phyloP scores from a whole-genome alignment of 2,113 vertebrate genomes.

The Mohoua ochrocephala region DNA sequence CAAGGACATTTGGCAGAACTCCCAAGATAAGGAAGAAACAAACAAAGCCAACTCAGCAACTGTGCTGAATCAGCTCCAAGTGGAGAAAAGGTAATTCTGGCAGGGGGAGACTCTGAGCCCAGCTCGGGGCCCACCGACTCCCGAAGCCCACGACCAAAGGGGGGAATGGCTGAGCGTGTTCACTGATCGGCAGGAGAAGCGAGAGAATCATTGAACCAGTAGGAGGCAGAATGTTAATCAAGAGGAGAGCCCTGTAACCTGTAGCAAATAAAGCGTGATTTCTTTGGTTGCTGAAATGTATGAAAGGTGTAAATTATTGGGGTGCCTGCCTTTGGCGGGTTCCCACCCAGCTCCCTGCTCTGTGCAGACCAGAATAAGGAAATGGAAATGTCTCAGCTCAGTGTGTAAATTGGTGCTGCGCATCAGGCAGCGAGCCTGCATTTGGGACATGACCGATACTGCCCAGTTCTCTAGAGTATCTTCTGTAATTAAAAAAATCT shows the following conservation, averaged over 20 bases:
- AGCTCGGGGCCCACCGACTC: fast-evolving
- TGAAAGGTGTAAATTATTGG: not conserved
- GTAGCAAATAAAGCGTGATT: fast-evolving
- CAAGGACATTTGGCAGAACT: not conserved
- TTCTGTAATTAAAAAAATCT: not conserved
- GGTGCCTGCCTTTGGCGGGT: not conserved
- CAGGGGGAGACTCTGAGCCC: not conserved
- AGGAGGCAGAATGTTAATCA: not conserved
- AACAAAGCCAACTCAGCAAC: not conserved
- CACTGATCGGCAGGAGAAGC: fast-evolving
- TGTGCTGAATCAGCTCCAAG: not conserved
- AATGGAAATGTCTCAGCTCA: not conserved
- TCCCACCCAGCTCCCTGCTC: not conserved
- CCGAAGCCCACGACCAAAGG: fast-evolving
- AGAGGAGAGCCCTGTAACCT: not conserved
- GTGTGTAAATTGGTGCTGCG: not conserved
- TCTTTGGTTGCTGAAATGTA: not conserved
- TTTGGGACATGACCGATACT: not conserved
- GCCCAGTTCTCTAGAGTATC: not conserved
- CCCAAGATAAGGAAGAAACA: not conserved
- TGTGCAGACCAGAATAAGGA: not conserved
- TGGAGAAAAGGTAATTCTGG: not conserved
- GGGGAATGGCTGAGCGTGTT: too few species aligned
- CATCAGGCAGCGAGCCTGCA: not conserved
- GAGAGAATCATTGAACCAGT: not conserved